Evolutionary conservation across 2,888 invertebrate genomes (phyloP), one percentile per base, ranked within the genome.

Genomic region (Aleiodes testaceus): DNA sequence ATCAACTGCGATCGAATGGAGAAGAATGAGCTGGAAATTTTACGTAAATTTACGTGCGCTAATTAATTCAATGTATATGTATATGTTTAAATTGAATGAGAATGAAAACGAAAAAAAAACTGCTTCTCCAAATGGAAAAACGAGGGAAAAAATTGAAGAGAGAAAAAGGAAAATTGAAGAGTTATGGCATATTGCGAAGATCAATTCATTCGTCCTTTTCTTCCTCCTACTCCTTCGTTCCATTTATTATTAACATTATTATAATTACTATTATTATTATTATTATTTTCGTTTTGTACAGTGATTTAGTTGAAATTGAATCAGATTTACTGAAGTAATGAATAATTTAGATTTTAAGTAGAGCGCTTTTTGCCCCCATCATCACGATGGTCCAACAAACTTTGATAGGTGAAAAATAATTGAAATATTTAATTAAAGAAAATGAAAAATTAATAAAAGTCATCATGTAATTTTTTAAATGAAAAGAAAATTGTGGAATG

Each of bases 251-350:
- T 36, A 16, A 11, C 3, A 36, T 36, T 36, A 36, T 9, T 36
- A 36, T 36, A 47, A 47, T 47, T 26, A 26, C 5, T 26, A 26
- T 26, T 26, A 22, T 22, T 22, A 44, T 44, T 44, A 12, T n/a
- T n/a, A 66, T 70, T 49, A 55, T 47, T 68, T 61, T 66, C 59
- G 65, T 75, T 78, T 78, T 78, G 75, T 78, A 78, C 74, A 78
- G 77, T 73, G 67, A 78, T 72, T 74, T 78, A 78, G 75, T 64
- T 72, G 72, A 78, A 75, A 75, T 74, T 71, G 55, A 73, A 71
- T 73, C 7, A 26, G 55, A 65, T 55, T 59, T 64, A 64, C 59
- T 66, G 59, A 59, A 55, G 30, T 16, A 47, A 47, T 47, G 14
- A 47, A 47, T 16, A 50, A 61, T 42, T 50, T 47, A 47, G 30